phyloP scores from a whole-genome alignment of 2,888 invertebrate genomes.

The Chironomus riparius region DNA sequence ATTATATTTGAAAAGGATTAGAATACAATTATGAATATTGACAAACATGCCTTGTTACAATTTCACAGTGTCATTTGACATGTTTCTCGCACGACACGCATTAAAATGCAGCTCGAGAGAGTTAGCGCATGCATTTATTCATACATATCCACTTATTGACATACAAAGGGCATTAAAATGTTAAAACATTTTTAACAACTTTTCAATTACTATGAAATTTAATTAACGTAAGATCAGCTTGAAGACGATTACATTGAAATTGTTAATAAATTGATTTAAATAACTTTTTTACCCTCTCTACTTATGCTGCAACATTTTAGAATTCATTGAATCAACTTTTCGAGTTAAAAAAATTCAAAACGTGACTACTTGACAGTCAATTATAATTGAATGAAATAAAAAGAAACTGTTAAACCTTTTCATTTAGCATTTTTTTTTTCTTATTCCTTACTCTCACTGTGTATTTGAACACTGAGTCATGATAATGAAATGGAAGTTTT shows the following conservation, averaged over 20 bases:
- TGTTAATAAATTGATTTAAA: too few relatives aligned
- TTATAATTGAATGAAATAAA: slow-evolving; percentile 5
- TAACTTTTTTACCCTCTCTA: too few relatives aligned
- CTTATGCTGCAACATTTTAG: too few relatives aligned
- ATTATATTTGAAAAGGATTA: background rate
- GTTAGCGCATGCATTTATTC: background rate
- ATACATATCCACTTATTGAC: background rate
- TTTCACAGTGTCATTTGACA: slow-evolving; percentile 1
- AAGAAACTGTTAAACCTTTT: background rate
- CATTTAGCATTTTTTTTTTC: background rate
- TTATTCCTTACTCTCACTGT: background rate
- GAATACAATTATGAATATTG: slow-evolving; percentile 3
- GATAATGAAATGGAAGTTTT: background rate
- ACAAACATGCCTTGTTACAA: background rate
- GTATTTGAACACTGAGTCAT: too few relatives aligned
- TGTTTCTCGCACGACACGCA: background rate
- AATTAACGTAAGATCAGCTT: background rate
- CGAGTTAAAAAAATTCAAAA: slow-evolving; percentile 6
- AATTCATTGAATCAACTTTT: background rate
- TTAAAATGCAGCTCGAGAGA: background rate
- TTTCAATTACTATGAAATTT: background rate
- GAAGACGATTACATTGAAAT: background rate
- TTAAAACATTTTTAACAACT: background rate
- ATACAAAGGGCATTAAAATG: background rate
- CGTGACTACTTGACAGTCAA: slow-evolving; percentile 24